These are phyloP conservation scores for Dinocampus coccinellae DNA, from an alignment of 2,888 invertebrate species.

Conservation along the genomic window DNA sequence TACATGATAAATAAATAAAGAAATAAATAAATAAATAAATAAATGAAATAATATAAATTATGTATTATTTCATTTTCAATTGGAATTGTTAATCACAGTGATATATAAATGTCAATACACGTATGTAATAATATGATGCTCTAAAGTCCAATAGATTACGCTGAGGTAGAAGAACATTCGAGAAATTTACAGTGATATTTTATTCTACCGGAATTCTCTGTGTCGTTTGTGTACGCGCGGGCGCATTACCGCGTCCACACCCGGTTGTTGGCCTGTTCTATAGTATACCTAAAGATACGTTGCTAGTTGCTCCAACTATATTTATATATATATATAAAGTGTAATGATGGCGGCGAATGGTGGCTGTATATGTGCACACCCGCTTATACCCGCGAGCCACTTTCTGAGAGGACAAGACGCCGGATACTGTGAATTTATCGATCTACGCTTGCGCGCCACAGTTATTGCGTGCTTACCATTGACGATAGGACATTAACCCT, in stretches of 20 bases:
- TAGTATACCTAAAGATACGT: neutral
- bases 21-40: too few species aligned
- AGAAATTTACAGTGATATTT: neutral
- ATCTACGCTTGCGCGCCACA: constrained; percentile 26
- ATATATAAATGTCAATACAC: too few species aligned
- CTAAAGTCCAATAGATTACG: neutral
- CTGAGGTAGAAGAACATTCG: neutral
- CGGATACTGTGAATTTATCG: constrained; percentile 27
- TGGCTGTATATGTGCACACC: neutral
- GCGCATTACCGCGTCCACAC: constrained; percentile 4
- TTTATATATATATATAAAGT: neutral
- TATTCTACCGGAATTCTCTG: neutral
- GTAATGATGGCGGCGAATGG: neutral
- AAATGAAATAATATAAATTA: too few species aligned
- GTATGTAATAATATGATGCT: neutral
- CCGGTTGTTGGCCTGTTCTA: constrained; percentile 19
- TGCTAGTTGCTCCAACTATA: neutral
- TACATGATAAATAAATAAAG: too few species aligned
- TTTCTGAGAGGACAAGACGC: constrained; percentile 14
- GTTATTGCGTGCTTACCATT: neutral
- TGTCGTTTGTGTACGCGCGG: neutral
- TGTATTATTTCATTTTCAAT: too few species aligned
- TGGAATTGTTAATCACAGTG: too few species aligned
- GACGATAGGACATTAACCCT: constrained; percentile 31
- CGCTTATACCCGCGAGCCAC: neutral